Evolutionary conservation across 2,888 invertebrate species (phyloP).

Genomic region (Tanytarsus gracilentus): DNA sequence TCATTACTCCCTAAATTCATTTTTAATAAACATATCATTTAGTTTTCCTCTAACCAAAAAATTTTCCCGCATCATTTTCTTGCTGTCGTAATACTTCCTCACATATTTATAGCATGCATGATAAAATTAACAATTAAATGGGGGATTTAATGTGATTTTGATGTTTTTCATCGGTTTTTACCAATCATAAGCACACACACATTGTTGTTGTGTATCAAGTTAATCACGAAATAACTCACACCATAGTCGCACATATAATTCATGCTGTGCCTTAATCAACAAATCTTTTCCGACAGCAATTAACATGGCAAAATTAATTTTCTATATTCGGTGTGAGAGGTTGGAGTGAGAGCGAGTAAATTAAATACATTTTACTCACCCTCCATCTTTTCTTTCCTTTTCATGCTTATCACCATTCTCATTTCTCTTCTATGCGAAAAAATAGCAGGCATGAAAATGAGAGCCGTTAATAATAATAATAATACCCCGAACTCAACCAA

Average conservation of each 20-base stretch:
- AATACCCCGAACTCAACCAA: neutral
- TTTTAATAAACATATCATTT: too few species aligned
- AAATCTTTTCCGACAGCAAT: conserved; percentile 29
- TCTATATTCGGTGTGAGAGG: too few species aligned
- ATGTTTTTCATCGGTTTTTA: neutral
- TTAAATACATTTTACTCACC: conserved; percentile 24
- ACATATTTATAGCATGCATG: too few species aligned
- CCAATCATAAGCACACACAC: neutral
- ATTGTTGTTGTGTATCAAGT: neutral
- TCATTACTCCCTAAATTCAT: too few species aligned
- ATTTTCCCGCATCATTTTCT: conserved; percentile 5
- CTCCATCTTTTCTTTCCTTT: neutral
- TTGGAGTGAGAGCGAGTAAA: too few species aligned
- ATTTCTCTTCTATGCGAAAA: neutral
- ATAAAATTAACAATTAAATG: conserved; percentile 8
- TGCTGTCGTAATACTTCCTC: conserved; percentile 6
- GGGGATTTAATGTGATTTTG: conserved; percentile 17
- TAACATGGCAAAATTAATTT: conserved; percentile 29
- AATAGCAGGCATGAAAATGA: conserved; percentile 3
- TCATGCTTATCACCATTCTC: conserved; percentile 1
- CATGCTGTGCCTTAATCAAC: conserved; percentile 25
- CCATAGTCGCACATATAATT: too few species aligned
- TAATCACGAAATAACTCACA: neutral
- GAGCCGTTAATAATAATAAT: conserved; percentile 28
- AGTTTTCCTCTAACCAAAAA: too few species aligned